Conservation (phyloP, 1,140 invertebrate genomes). For the Thaumetopoea pityocampa region DNA sequence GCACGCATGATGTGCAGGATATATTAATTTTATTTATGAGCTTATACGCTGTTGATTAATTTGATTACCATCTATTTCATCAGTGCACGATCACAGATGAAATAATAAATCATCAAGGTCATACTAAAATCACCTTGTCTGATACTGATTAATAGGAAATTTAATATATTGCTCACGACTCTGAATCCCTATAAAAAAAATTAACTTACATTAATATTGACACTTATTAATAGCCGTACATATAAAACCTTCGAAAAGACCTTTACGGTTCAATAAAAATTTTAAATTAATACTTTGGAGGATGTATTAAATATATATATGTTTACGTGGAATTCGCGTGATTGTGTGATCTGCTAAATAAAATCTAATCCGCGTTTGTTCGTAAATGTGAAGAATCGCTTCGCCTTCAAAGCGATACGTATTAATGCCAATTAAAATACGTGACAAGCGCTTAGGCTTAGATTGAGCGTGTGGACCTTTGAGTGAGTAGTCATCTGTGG, state of each 20-base stretch:
- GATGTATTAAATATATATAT: conserved; percentile 4
- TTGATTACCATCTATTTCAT: conserved; percentile 20
- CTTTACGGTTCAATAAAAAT: conserved; percentile 10
- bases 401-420: conserved; percentile 8
- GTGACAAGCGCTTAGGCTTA: conserved; percentile 16
- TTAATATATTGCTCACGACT: conserved; percentile 29
- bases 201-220: conserved; percentile 13
- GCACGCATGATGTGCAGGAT: conserved; percentile 11
- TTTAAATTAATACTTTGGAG: conserved; percentile 5
- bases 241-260: conserved; percentile 10
- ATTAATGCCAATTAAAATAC: conserved; percentile 15
- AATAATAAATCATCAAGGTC: conserved; percentile 31
- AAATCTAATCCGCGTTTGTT: conserved; percentile 18
- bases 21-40: conserved; percentile 11
- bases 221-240: conserved; percentile 11
- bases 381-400: conserved; percentile 3
- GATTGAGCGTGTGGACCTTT: conserved; percentile 16
- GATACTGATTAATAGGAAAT: conserved; percentile 32
- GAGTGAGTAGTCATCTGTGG: conserved; percentile 11
- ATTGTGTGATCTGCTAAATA: too few relatives aligned
- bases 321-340: conserved; percentile 16
- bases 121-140: conserved; percentile 21
- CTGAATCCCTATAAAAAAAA: conserved; percentile 19
- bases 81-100: conserved; percentile 16
- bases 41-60: conserved; percentile 12